phyloP scores from a whole-genome alignment of 2,888 invertebrate species.

The Agrotis exclamationis region DNA sequence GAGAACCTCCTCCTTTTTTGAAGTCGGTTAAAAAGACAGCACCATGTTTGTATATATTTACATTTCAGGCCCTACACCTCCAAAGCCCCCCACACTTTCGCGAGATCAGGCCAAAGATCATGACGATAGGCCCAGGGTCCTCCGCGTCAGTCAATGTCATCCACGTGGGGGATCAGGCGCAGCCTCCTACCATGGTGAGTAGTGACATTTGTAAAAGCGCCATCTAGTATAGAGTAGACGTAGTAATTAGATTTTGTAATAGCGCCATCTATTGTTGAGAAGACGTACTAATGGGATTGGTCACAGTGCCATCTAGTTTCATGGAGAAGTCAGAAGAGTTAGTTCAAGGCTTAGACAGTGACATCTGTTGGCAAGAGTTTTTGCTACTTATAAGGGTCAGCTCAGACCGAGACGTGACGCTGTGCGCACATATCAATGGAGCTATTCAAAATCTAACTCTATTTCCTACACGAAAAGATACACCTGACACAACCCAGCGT shows the following conservation, averaged over 20 bases:
- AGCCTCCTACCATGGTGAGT: conserved; percentile 59
- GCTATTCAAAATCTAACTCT: no score
- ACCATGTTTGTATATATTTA: neutral
- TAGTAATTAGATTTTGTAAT: neutral
- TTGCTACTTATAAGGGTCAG: no score
- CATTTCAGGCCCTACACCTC: conserved; percentile 63
- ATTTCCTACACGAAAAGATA: no score
- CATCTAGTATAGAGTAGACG: neutral
- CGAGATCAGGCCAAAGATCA: conserved; percentile 80
- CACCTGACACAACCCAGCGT: no score
- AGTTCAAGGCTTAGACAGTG: no score
- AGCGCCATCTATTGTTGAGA: neutral
- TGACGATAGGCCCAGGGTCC: conserved; percentile 81
- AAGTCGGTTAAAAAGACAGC: no score
- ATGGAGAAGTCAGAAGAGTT: no score
- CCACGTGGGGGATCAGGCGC: conserved; percentile 79
- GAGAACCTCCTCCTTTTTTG: no score
- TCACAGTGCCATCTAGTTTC: neutral
- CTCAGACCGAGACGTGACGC: no score
- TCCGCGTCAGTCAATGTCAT: conserved; percentile 83
- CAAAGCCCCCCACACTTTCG: conserved; percentile 70
- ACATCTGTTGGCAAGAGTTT: neutral
- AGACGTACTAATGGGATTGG: neutral
- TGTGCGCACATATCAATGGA: no score
- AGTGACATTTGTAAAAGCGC: conserved; percentile 14